phyloP scores from a whole-genome alignment of 2,113 vertebrate genomes.

The Carassius gibelio region DNA sequence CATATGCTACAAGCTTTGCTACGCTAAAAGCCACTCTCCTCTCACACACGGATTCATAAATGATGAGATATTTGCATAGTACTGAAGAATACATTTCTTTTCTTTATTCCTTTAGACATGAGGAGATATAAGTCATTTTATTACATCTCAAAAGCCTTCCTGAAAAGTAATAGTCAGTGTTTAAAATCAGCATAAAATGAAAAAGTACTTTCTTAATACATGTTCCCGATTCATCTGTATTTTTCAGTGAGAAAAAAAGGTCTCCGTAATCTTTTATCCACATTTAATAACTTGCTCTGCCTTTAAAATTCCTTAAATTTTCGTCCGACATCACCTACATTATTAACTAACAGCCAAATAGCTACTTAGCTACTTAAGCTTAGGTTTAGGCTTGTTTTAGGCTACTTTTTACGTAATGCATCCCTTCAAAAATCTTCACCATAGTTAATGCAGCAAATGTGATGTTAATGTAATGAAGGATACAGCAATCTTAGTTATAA shows the following conservation, averaged over 20 bases:
- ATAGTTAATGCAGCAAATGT: background rate
- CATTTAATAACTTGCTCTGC: background rate
- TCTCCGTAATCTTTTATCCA: background rate
- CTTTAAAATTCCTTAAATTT: background rate
- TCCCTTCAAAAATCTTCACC: background rate
- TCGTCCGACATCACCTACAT: background rate
- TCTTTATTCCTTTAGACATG: background rate
- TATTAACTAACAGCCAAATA: background rate
- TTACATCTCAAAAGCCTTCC: background rate
- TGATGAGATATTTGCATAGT: constrained; percentile 50
- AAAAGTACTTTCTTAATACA: no score
- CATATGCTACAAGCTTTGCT: constrained; percentile 51
- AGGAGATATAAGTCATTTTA: background rate
- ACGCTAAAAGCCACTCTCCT: constrained; percentile 49
- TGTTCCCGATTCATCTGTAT: background rate
- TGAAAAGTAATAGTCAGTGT: background rate
- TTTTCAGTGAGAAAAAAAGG: background rate
- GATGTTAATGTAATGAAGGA: background rate
- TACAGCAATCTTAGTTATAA: background rate
- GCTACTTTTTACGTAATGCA: background rate
- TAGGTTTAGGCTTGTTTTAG: background rate
- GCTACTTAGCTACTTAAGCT: background rate
- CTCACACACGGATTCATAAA: constrained; percentile 63
- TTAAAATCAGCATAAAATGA: background rate
- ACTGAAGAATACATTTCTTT: background rate